phyloP scores from a whole-genome alignment of 2,113 vertebrate genomes.

The Symphodus melops region DNA sequence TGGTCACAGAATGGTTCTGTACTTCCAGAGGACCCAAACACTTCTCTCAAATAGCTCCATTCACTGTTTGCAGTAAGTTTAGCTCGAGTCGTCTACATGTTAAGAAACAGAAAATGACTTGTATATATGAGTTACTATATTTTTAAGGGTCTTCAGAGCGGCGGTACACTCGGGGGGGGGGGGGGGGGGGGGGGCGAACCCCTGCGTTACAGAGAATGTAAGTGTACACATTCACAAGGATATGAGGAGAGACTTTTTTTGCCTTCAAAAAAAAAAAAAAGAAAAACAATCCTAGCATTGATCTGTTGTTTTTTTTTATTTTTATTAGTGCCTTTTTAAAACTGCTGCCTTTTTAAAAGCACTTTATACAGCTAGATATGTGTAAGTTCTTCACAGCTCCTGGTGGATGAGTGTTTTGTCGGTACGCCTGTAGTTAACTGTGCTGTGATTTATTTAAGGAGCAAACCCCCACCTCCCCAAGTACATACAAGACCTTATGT shows the following conservation, averaged over 20 bases:
- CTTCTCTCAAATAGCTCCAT: constrained; percentile 22
- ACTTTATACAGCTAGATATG: constrained; percentile 75
- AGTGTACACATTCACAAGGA: constrained; percentile 20
- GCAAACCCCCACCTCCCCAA: constrained; percentile 15
- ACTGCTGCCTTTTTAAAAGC: constrained; percentile 80
- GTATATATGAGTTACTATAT: constrained; percentile 34
- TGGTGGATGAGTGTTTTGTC: constrained; percentile 52
- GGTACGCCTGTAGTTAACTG: constrained; percentile 47
- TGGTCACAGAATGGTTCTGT: constrained; percentile 11
- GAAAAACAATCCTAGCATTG: constrained; percentile 53
- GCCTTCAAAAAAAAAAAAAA: too few species aligned
- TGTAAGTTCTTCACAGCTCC: constrained; percentile 47
- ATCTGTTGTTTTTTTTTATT: constrained; percentile 68
- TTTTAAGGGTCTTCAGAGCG: constrained; percentile 23
- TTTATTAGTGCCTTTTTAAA: constrained; percentile 80
- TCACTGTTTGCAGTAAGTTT: constrained; percentile 35
- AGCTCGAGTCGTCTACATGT: constrained; percentile 33
- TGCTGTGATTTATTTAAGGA: constrained; percentile 35
- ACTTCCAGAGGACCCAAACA: constrained; percentile 25
- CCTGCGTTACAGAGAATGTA: constrained; percentile 36
- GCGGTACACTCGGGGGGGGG: constrained; percentile 50
- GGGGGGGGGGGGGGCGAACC: too few species aligned
- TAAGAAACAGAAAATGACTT: constrained; percentile 15
- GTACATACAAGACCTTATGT: constrained; percentile 16
- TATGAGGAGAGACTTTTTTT: constrained; percentile 33